These are phyloP conservation scores for Lasius platythorax DNA, from an alignment of 2,888 invertebrate genomes.

Conservation along the genomic window DNA sequence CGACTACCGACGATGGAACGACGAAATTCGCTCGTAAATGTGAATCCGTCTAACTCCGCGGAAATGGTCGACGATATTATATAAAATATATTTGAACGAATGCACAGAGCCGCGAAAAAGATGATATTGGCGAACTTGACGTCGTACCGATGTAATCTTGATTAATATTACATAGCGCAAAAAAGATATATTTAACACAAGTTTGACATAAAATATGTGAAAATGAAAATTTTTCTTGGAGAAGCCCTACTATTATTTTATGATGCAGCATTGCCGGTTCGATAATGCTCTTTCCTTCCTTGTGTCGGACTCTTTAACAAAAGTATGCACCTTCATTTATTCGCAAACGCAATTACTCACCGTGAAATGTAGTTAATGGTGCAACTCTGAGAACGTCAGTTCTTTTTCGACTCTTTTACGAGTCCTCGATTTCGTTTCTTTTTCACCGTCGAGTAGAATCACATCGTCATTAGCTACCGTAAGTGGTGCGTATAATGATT, in stretches of 20 bases:
- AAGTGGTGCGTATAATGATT: background rate
- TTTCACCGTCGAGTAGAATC: background rate
- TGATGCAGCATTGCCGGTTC: background rate
- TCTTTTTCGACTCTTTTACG: constrained; percentile 13
- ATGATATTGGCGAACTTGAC: background rate
- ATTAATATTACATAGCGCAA: background rate
- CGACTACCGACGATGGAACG: constrained; percentile 22
- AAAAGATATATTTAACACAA: background rate
- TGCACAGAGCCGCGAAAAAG: background rate
- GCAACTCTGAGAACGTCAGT: constrained; percentile 1
- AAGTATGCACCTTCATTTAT: constrained; percentile 12
- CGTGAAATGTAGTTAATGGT: constrained; percentile 20
- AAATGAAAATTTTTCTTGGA: background rate
- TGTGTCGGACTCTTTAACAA: background rate
- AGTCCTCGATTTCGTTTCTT: constrained; percentile 23
- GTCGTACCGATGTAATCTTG: background rate
- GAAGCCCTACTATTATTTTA: background rate
- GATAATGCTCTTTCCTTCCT: background rate
- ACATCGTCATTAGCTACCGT: constrained; percentile 11
- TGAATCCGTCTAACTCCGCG: background rate
- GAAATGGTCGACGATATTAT: constrained; percentile 24
- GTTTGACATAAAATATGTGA: background rate
- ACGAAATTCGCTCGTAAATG: constrained; percentile 46
- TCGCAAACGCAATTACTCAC: constrained; percentile 28
- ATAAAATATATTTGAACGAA: constrained; percentile 2